Conservation (phyloP, 2,888 invertebrate genomes). For the Ctenicera cuprea region DNA sequence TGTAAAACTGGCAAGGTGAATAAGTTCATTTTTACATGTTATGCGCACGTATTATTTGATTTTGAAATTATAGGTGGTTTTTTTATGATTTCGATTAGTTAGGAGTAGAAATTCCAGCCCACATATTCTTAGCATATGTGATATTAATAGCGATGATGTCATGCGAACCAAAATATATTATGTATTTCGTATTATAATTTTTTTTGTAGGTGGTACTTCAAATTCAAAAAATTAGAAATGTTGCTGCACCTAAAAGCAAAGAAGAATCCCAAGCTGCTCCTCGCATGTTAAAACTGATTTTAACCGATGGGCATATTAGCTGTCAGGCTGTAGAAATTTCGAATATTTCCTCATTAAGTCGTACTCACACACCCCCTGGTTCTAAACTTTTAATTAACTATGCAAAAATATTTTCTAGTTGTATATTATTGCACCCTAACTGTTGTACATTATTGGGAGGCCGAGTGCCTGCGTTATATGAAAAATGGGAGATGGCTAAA, state of each 20-base stretch:
- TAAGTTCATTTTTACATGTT: not conserved
- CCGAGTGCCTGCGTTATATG: constrained; percentile 85
- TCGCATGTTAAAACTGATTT: constrained; percentile 86
- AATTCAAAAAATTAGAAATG: constrained; percentile 91
- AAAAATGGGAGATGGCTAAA: constrained; percentile 88
- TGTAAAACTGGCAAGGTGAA: constrained; percentile 73
- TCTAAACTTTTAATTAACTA: constrained; percentile 84
- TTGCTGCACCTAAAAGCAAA: constrained; percentile 92
- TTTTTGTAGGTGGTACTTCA: constrained; percentile 82
- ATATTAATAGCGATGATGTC: not conserved
- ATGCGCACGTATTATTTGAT: too few relatives aligned
- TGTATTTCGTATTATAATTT: not conserved
- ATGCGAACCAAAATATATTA: constrained; percentile 58
- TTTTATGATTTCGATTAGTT: not conserved
- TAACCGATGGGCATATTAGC: constrained; percentile 89
- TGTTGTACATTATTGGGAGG: constrained; percentile 89
- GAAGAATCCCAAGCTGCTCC: constrained; percentile 90
- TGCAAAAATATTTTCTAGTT: constrained; percentile 78
- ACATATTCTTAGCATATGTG: not conserved
- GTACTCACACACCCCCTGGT: constrained; percentile 90
- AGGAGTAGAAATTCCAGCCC: not conserved
- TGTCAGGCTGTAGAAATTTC: constrained; percentile 88
- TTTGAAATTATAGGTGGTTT: too few relatives aligned
- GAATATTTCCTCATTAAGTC: constrained; percentile 81
- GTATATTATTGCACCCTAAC: constrained; percentile 81